Percentiles rank a stretch among this genome's conserved stretches.
phyloP scores from a whole-genome alignment of 2,888 invertebrate species.

The Phanerotoma sp. region DNA sequence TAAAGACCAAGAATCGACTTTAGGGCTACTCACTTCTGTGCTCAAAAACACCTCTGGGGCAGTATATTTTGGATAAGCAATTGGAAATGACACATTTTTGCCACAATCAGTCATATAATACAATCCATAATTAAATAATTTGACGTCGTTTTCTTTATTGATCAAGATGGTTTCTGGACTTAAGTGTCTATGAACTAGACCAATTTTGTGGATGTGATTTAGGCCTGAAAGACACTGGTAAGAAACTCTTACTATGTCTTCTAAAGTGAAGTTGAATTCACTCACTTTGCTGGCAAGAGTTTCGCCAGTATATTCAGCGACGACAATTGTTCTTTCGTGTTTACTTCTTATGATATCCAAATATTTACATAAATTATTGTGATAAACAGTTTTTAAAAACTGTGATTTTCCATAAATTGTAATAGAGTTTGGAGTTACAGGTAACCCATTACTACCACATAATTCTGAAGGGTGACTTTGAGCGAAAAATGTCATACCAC shows the following conservation, averaged over 20 bases:
- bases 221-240: conserved; percentile 75
- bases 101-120: conserved; percentile 89
- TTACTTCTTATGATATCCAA: conserved; percentile 90
- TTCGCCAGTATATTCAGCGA: conserved; percentile 76
- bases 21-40: conserved; percentile 62
- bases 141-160: conserved; percentile 71
- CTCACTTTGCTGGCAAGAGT: conserved; percentile 61
- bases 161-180: conserved; percentile 81
- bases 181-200: conserved; percentile 78
- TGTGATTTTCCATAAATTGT: conserved; percentile 90
- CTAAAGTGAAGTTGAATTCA: conserved; percentile 58
- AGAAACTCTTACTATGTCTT: conserved; percentile 67
- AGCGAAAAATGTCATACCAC: conserved; percentile 90
- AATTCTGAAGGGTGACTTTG: conserved; percentile 85
- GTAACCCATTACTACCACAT: conserved; percentile 95
- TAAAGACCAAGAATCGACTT: conserved; percentile 91
- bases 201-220: conserved; percentile 69
- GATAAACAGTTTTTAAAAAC: conserved; percentile 73
- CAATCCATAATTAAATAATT: conserved; percentile 91
- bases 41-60: conserved; percentile 80
- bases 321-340: conserved; percentile 85
- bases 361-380: conserved; percentile 84
- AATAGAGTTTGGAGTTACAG: conserved; percentile 94
- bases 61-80: conserved; percentile 76
- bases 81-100: conserved; percentile 85